Base-by-base conservation (phyloP, 2,797 vertebrate species). In the Chlorospingus semifuscus region DNA sequence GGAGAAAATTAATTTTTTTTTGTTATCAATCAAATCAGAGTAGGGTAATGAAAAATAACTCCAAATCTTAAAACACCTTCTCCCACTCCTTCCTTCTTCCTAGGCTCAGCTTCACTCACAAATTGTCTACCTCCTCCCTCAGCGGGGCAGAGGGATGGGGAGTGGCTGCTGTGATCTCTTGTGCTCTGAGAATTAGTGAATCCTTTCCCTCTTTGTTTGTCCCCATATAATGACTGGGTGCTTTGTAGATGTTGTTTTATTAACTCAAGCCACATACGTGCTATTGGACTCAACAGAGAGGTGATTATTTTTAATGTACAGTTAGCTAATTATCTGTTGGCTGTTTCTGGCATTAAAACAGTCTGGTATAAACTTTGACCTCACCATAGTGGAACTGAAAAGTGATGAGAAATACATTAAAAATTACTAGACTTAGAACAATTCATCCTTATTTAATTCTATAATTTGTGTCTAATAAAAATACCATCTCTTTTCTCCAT, bases 211-310 rank as follows among this genome's bases (percentile, higher is more conserved):
- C 30, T 66, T 4, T 44, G 15, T 44, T 49, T 77, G 32, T 2
- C 8, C 7, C 14, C 11, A 6, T 44, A 41, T 10, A 44, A 75
- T 80, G 20, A 64, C 19, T 71, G 37, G 8, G 29, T 52, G 15
- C 1, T 50, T 87, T 86, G 47, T 70, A n/a, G 7, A 70, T 74
- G 34, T 52, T 0, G 0, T 4, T 11, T 19, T 65, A 56, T 42
- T 81, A 75, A 64, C 59, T 80, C 30, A 74, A 50, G 13, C 2
- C 46, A 36, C 7, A 52, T 36, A 32, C 1, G 15, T 15, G 23
- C 3, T 74, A 34, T 22, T 50, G 22, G 20, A 20, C 19, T 83
- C 36, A 71, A 64, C 3, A 34, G 52, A 83, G 19, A 56, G 8
- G 23, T 44, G 13, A 34, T 81, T 64, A 22, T 60, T 85, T 89